These are phyloP conservation scores for Brachionus koreanus DNA, from an alignment of 1,140 invertebrate species.

Conservation along the genomic window DNA sequence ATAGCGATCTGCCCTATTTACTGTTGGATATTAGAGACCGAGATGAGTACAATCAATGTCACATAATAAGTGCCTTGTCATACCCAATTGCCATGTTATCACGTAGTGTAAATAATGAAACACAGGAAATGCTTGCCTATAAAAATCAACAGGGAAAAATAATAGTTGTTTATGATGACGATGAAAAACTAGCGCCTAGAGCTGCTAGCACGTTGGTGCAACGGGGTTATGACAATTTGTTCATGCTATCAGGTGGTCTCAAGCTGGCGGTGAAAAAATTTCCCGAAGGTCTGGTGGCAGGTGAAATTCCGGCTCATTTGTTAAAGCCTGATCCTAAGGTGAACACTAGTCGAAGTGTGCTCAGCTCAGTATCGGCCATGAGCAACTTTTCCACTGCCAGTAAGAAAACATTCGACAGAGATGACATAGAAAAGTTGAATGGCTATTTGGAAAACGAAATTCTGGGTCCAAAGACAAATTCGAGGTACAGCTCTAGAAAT, in stretches of 20 bases:
- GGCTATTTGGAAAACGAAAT: conserved; percentile 49
- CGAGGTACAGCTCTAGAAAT: background rate
- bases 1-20: conserved; percentile 57
- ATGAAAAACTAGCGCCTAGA: conserved; percentile 56
- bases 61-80: conserved; percentile 57
- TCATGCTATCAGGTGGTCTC: conserved; percentile 61
- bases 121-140: conserved; percentile 52
- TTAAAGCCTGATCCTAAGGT: conserved; percentile 47
- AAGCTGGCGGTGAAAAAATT: conserved; percentile 54
- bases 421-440: conserved; percentile 51
- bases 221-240: conserved; percentile 62
- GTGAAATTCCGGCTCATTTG: conserved; percentile 46
- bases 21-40: conserved; percentile 60
- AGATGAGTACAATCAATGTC: conserved; percentile 57
- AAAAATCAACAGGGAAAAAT: conserved; percentile 60
- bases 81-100: conserved; percentile 59
- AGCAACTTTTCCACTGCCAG: conserved; percentile 32
- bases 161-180: conserved; percentile 62
- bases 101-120: conserved; percentile 59
- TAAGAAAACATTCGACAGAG: conserved; percentile 48
- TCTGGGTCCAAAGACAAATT: background rate
- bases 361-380: background rate
- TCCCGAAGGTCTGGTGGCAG: conserved; percentile 54
- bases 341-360: conserved; percentile 44
- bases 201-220: conserved; percentile 60